Percentiles rank a stretch among this genome's conserved stretches.
These are phyloP conservation scores for Sapajus apella DNA, from an alignment of 2,113 vertebrate genomes.

Conservation along the genomic window DNA sequence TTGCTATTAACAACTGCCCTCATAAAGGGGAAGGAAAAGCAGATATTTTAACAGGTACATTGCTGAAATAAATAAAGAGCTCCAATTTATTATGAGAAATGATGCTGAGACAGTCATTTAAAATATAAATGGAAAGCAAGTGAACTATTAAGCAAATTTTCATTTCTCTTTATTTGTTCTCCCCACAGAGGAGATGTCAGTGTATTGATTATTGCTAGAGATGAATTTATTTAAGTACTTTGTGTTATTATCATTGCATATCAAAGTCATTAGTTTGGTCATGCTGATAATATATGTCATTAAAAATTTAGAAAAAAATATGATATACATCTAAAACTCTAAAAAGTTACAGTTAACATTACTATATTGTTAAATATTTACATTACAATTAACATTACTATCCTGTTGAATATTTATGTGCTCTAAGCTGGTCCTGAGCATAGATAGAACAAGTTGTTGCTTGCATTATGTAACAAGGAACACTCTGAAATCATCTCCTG, in stretches of 20 bases:
- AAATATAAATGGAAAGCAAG: constrained; percentile 42
- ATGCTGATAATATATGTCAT: neutral
- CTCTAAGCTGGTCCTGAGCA: neutral
- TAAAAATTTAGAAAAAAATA: constrained; percentile 4
- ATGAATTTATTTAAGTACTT: constrained; percentile 17
- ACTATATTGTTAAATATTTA: too few species aligned
- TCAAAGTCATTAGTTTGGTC: neutral
- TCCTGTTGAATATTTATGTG: neutral
- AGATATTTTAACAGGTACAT: neutral
- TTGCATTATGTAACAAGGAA: neutral
- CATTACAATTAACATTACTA: neutral
- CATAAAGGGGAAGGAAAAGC: neutral
- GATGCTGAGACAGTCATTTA: neutral
- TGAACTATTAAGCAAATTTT: constrained; percentile 36
- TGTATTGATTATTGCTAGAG: neutral
- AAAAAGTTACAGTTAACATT: neutral
- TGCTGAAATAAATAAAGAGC: neutral
- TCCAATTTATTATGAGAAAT: neutral
- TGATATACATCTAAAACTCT: neutral
- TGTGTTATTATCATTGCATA: constrained; percentile 10
- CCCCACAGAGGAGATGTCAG: neutral
- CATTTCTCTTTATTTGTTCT: neutral
- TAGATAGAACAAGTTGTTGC: neutral
- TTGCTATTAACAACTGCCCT: neutral
- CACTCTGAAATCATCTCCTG: neutral